Evolutionary conservation across 2,113 vertebrate genomes (phyloP).

Genomic region (Podarcis muralis): DNA sequence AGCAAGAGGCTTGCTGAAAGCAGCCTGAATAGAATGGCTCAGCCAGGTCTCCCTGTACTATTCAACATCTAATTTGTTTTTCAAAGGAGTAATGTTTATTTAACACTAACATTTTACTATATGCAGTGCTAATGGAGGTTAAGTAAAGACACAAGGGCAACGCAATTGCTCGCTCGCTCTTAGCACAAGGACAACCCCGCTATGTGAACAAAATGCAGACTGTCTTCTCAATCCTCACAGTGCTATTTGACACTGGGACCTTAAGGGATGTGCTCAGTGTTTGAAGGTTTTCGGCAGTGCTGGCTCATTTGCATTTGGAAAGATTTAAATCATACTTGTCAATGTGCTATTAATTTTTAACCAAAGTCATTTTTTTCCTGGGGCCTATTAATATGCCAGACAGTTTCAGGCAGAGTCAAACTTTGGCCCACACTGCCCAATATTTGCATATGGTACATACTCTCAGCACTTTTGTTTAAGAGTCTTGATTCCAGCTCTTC

Average conservation of each 20-base stretch:
- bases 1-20: background rate
- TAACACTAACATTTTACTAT: slow-evolving; percentile 66
- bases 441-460: slow-evolving; percentile 65
- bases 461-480: slow-evolving; percentile 44
- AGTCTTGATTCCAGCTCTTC: slow-evolving; percentile 56
- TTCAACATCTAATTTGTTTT: slow-evolving; percentile 67
- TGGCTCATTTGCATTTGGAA: slow-evolving; percentile 67
- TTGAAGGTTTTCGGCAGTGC: slow-evolving; percentile 60
- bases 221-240: slow-evolving; percentile 56
- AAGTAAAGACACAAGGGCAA: slow-evolving; percentile 71
- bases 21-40: slow-evolving; percentile 29
- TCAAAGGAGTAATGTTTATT: slow-evolving; percentile 66
- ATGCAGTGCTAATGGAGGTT: slow-evolving; percentile 69
- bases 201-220: slow-evolving; percentile 64
- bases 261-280: slow-evolving; percentile 52
- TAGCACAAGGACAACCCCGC: slow-evolving; percentile 62
- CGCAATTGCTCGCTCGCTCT: slow-evolving; percentile 59
- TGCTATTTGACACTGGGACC: slow-evolving; percentile 61
- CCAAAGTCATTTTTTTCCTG: slow-evolving; percentile 54
- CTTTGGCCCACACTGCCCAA: slow-evolving; percentile 58
- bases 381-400: slow-evolving; percentile 67
- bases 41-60: slow-evolving; percentile 39
- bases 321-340: slow-evolving; percentile 70
- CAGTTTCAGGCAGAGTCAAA: slow-evolving; percentile 63
- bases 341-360: slow-evolving; percentile 73